Percentiles rank a stretch among this genome's conserved stretches.
Evolutionary conservation across 2,888 invertebrate species (phyloP).

Genomic region (Melipona bicolor): DNA sequence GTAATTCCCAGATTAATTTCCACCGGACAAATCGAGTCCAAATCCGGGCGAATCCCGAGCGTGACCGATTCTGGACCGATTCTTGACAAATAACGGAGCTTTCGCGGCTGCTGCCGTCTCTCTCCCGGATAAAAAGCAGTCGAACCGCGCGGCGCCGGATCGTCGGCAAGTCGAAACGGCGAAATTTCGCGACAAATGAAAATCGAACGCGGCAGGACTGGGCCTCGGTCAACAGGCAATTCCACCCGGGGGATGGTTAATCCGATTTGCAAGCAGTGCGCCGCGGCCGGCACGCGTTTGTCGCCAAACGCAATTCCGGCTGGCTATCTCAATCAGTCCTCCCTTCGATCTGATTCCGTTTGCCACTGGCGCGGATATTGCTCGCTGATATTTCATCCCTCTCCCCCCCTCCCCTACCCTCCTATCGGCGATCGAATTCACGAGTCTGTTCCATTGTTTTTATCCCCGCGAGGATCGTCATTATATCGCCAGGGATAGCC

Average conservation of each 20-base stretch:
- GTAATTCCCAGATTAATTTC: not conserved
- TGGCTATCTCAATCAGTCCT: conserved; percentile 29
- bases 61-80: not conserved
- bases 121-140: not conserved
- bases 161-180: conserved; percentile 5
- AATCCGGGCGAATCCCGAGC: too few relatives aligned
- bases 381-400: not conserved
- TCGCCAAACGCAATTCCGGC: conserved; percentile 37
- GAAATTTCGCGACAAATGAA: conserved; percentile 40
- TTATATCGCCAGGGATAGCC: too few relatives aligned
- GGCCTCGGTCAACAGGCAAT: conserved; percentile 45
- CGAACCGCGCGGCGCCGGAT: conserved; percentile 18
- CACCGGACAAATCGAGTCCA: not conserved
- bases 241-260: conserved; percentile 42
- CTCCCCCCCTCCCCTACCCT: too few relatives aligned
- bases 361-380: not conserved
- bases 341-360: conserved; percentile 33
- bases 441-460: too few relatives aligned
- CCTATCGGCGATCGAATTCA: not conserved
- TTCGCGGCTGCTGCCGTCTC: too few relatives aligned
- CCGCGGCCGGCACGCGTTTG: conserved; percentile 4
- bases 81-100: not conserved
- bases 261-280: conserved; percentile 32
- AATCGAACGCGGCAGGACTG: conserved; percentile 34
- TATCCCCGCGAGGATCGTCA: too few relatives aligned